Conservation (phyloP, 2,888 invertebrate genomes). For the Stenolophus ochropezus region DNA sequence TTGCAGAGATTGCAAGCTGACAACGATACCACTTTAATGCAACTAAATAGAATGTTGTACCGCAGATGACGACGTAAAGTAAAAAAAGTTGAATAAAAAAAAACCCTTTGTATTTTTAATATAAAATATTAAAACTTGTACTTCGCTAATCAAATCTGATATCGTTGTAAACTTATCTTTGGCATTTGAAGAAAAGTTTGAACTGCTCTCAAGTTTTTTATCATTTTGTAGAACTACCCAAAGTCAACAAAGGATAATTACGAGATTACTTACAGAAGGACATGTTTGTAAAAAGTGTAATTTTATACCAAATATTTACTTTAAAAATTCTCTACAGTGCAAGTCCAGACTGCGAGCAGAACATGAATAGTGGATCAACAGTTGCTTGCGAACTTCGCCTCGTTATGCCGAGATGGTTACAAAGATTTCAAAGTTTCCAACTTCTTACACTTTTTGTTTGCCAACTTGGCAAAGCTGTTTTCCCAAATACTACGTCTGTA, state of each 20-base stretch:
- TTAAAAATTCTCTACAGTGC: slow-evolving; percentile 6
- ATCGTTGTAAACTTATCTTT: no score
- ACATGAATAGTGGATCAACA: slow-evolving; percentile 41
- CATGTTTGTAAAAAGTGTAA: slow-evolving; percentile 24
- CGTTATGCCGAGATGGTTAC: slow-evolving; percentile 41
- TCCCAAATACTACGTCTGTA: slow-evolving; percentile 58
- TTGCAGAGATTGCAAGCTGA: no score
- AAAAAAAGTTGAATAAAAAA: no score
- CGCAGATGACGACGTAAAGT: no score
- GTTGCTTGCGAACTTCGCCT: slow-evolving; percentile 42
- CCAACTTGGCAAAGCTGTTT: slow-evolving; percentile 52
- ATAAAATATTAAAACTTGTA: no score
- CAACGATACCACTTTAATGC: no score
- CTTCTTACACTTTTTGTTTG: slow-evolving; percentile 51
- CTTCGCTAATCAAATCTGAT: no score
- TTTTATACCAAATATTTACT: slow-evolving; percentile 36
- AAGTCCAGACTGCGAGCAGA: not conserved
- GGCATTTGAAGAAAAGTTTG: not conserved
- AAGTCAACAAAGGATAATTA: slow-evolving; percentile 40
- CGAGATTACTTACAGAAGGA: slow-evolving; percentile 12
- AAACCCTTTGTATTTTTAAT: no score
- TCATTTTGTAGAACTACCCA: not conserved
- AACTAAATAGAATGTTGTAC: no score
- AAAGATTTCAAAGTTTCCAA: slow-evolving; percentile 49
- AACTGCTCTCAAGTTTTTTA: not conserved